Evolutionary conservation across 2,888 invertebrate species (phyloP).

Genomic region (Acanthococcus lagerstroemiae): DNA sequence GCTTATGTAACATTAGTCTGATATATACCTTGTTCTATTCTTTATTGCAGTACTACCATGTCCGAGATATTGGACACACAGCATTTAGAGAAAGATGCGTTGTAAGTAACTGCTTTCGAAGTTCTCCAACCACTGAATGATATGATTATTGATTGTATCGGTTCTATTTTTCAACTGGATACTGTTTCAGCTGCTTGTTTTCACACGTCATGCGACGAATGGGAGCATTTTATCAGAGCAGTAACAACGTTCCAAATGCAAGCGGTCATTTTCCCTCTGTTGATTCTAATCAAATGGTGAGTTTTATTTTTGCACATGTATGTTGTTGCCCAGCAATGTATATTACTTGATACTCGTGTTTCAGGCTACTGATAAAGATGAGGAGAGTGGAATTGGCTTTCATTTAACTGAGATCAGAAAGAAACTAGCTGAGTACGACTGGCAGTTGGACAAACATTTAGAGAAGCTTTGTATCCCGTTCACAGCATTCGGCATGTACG

Average conservation of each 20-base stretch:
- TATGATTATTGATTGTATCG: too few relatives aligned
- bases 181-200: slow-evolving; percentile 50
- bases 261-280: slow-evolving; percentile 45
- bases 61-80: slow-evolving; percentile 55
- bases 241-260: slow-evolving; percentile 44
- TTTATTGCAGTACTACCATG: slow-evolving; percentile 51
- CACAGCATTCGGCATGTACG: slow-evolving; percentile 77
- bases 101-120: too few relatives aligned
- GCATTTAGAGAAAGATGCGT: slow-evolving; percentile 68
- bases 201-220: slow-evolving; percentile 53
- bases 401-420: slow-evolving; percentile 45
- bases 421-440: slow-evolving; percentile 44
- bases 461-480: slow-evolving; percentile 64
- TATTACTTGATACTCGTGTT: background rate
- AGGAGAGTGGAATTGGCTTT: slow-evolving; percentile 50
- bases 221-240: slow-evolving; percentile 54
- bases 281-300: too few relatives aligned
- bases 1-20: background rate
- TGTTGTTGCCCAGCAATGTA: background rate
- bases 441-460: slow-evolving; percentile 55
- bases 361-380: background rate
- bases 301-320: background rate
- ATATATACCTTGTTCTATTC: background rate
- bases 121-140: too few relatives aligned
- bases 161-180: too few relatives aligned